Conservation (phyloP, 2,797 vertebrate genomes). For the Astyanax mexicanus region DNA sequence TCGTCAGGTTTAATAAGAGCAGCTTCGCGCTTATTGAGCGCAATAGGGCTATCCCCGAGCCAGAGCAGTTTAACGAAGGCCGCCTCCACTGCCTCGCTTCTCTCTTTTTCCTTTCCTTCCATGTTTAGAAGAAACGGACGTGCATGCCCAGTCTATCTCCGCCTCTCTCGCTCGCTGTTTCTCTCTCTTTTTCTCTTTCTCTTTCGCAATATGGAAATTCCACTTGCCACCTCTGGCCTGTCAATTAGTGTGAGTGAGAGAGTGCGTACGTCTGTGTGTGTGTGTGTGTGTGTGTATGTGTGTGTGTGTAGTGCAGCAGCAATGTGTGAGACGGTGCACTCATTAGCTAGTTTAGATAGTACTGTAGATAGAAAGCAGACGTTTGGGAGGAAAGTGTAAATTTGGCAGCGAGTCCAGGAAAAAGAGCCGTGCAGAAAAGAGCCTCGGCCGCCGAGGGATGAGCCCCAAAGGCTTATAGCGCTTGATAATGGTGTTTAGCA, state of each 20-base stretch:
- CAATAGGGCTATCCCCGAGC: not conserved
- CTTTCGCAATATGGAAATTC: slow-evolving; percentile 30
- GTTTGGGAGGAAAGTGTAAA: slow-evolving; percentile 58
- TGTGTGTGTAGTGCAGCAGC: too few relatives aligned
- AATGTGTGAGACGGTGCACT: slow-evolving; percentile 51
- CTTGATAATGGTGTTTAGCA: not conserved
- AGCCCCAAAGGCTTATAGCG: not conserved
- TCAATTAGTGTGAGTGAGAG: slow-evolving; percentile 56
- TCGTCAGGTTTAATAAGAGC: slow-evolving; percentile 16
- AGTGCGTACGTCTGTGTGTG: slow-evolving; percentile 16
- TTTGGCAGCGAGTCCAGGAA: slow-evolving; percentile 6
- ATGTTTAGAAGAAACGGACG: not conserved
- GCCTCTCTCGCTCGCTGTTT: not conserved
- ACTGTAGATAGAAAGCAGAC: slow-evolving; percentile 57
- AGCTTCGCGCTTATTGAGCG: slow-evolving; percentile 4
- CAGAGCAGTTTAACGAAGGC: not conserved
- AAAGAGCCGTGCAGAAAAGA: slow-evolving; percentile 5
- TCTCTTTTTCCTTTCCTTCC: not conserved
- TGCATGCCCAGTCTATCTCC: not conserved
- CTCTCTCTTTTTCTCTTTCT: not conserved
- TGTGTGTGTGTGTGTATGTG: slow-evolving; percentile 27
- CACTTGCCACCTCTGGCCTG: slow-evolving; percentile 45
- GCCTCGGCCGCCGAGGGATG: slow-evolving; percentile 4
- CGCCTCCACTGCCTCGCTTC: not conserved
- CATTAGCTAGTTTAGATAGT: slow-evolving; percentile 66